These are phyloP conservation scores for Troides oblongomaculatus DNA, from an alignment of 2,888 invertebrate species.

Conservation along the genomic window DNA sequence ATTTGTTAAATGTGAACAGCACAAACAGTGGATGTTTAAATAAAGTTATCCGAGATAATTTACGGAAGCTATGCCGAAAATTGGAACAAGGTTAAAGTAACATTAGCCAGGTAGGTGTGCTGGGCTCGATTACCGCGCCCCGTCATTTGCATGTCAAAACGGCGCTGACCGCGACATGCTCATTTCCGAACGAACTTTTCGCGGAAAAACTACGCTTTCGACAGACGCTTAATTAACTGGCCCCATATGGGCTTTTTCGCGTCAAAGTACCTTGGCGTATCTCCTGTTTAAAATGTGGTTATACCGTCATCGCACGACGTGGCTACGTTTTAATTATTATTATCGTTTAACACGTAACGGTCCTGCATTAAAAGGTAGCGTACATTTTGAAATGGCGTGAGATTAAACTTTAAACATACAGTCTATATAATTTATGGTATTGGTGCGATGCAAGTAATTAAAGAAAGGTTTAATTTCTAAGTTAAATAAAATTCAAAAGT, in stretches of 20 bases:
- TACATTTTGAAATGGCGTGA: neutral
- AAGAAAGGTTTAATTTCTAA: too few species aligned
- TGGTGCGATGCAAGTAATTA: neutral
- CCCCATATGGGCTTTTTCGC: constrained; percentile 28
- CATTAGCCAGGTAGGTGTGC: constrained; percentile 17
- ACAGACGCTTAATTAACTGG: constrained; percentile 40
- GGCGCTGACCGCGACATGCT: constrained; percentile 59
- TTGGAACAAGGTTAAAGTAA: constrained; percentile 14
- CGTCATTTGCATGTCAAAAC: constrained; percentile 67
- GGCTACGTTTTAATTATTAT: constrained; percentile 21
- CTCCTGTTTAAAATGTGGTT: constrained; percentile 18
- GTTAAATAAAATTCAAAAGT: too few species aligned
- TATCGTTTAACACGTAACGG: neutral
- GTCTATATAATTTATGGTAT: neutral
- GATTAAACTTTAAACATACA: neutral
- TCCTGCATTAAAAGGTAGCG: neutral
- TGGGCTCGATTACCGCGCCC: constrained; percentile 34
- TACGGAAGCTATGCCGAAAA: constrained; percentile 11
- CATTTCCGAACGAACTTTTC: constrained; percentile 59
- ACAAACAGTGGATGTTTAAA: neutral
- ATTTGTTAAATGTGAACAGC: neutral
- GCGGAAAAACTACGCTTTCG: constrained; percentile 43
- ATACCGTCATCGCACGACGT: constrained; percentile 6
- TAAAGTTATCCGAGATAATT: constrained; percentile 15
- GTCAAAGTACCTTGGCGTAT: constrained; percentile 22